Evolutionary conservation across 2,888 invertebrate species (phyloP), one percentile per base, ranked within the genome.

Genomic region (Caenorhabditis macrosperma): DNA sequence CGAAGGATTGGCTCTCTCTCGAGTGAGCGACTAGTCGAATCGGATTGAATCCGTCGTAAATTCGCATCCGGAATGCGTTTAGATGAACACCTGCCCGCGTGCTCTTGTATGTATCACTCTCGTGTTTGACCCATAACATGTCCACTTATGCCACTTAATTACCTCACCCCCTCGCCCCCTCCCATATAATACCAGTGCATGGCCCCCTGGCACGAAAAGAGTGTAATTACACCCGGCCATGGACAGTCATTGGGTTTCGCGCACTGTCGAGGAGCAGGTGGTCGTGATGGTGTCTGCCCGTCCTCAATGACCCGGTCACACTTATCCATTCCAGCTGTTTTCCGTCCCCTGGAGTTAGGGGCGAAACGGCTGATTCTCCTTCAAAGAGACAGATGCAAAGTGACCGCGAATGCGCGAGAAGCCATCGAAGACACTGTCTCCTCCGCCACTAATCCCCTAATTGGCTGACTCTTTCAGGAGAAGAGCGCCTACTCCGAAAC

Each of bases 271-370:
- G 15, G 63, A 64, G 77, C 77, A 77, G 77, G 68, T 77, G 77
- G 63, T 12, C 38, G 38, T 38, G n/a, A n/a, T n/a, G n/a, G n/a
- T 63, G 24, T 20, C 44, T 46, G n/a, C 33, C 33, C 38, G 5
- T 78, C 60, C n/a, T n/a, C 52, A 61, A 76, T 78, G 78, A 78
- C 78, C 78, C 71, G 67, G 78, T 78, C 78, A 78, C 54, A 38
- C 71, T 78, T 60, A 78, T 72, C 71, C 78, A 12, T 78, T 78
- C 68, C 78, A 78, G 78, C 54, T 78, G 78, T 78, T 78, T 78
- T 78, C 52, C 66, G 24, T 46, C 17, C 50, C 35, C 30, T n/a
- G 69, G 69, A 69, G 50, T 69, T 50, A n/a, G 54, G 44, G 6
- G 28, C 15, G 24, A 17, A 26, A 60, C 33, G 48, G 35, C 55